These are phyloP conservation scores for Gadopsis bispinosus DNA, from an alignment of 2,797 vertebrate genomes.

Conservation along the genomic window DNA sequence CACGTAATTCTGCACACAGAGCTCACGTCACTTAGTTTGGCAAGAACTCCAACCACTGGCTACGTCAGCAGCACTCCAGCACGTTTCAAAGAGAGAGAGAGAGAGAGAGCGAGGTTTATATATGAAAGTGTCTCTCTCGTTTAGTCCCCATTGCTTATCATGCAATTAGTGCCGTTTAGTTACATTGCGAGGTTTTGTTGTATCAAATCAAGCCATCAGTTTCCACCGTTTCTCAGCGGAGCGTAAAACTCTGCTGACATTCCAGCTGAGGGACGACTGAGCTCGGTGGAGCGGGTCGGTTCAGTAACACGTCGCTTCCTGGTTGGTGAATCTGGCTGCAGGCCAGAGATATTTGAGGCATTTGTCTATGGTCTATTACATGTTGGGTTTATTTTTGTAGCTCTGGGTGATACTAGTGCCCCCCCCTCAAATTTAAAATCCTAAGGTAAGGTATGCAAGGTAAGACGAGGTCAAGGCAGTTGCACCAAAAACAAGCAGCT, in stretches of 20 bases:
- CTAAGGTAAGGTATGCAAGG: no score
- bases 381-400: neutral
- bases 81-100: slow-evolving; percentile 18
- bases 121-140: neutral
- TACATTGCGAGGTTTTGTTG: neutral
- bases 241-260: slow-evolving; percentile 35
- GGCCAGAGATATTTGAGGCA: neutral
- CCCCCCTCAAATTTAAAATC: no score
- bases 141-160: neutral
- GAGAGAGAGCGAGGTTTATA: neutral
- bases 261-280: slow-evolving; percentile 39
- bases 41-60: neutral
- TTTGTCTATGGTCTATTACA: neutral
- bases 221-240: slow-evolving; percentile 1
- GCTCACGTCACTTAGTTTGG: neutral
- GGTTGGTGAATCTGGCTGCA: neutral
- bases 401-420: neutral
- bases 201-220: slow-evolving; percentile 16
- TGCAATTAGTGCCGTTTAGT: neutral
- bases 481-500: no score
- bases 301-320: neutral
- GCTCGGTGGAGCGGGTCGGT: accelerated
- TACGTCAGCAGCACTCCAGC: slow-evolving; percentile 13
- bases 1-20: neutral
- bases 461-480: no score